Evolutionary conservation across 2,797 vertebrate genomes (phyloP).

Genomic region (Bradypodion pumilum): DNA sequence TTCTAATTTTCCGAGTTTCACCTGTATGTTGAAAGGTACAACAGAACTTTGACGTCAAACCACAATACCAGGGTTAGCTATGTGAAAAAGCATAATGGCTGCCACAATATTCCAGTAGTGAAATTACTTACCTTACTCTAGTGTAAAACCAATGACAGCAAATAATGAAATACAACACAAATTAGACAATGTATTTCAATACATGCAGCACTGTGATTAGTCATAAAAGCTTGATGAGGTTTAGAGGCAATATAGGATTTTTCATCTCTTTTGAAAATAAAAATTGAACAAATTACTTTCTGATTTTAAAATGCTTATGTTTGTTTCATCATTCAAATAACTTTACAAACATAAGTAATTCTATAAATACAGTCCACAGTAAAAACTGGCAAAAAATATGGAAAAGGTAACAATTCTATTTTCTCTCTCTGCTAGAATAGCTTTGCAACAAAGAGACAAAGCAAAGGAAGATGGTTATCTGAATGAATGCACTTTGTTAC

Average conservation of each 20-base stretch:
- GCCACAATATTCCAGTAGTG: slow-evolving; percentile 51
- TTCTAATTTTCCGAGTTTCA: too few species aligned
- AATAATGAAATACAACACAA: slow-evolving; percentile 99
- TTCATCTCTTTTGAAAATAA: slow-evolving; percentile 86
- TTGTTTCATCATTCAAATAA: slow-evolving; percentile 78
- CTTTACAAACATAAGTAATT: slow-evolving; percentile 69
- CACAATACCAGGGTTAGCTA: slow-evolving; percentile 14
- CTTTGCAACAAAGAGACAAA: slow-evolving; percentile 42
- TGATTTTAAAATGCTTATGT: slow-evolving; percentile 62
- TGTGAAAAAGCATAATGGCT: slow-evolving; percentile 12
- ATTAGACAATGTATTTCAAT: slow-evolving; percentile 94
- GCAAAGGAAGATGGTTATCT: slow-evolving; percentile 46
- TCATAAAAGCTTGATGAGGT: slow-evolving; percentile 94
- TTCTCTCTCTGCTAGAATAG: slow-evolving; percentile 35
- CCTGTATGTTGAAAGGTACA: slow-evolving; percentile 2
- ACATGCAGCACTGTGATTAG: slow-evolving; percentile 92
- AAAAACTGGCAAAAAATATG: slow-evolving; percentile 77
- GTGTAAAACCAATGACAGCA: slow-evolving; percentile 98
- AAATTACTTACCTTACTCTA: slow-evolving; percentile 98
- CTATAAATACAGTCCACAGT: slow-evolving; percentile 67
- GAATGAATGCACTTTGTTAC: slow-evolving; percentile 27
- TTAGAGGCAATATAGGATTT: slow-evolving; percentile 85
- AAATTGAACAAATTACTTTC: slow-evolving; percentile 84
- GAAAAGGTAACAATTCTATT: slow-evolving; percentile 45
- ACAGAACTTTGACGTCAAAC: not conserved